These are phyloP conservation scores for Manacus vitellinus DNA, from an alignment of 2,113 vertebrate species.

Conservation along the genomic window DNA sequence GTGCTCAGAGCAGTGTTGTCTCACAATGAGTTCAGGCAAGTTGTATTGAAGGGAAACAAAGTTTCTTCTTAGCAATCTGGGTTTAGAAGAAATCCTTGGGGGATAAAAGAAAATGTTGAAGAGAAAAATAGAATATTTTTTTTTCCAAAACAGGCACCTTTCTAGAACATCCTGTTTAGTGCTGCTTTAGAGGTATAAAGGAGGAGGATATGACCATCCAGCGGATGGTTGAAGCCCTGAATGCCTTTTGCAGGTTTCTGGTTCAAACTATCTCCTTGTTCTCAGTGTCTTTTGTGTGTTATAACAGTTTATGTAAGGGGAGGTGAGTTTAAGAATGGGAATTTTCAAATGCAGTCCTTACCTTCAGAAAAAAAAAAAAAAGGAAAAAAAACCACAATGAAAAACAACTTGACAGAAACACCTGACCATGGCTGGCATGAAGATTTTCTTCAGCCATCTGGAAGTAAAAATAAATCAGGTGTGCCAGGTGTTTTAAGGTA, in stretches of 20 bases:
- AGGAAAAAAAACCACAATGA: accelerated
- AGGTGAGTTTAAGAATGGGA: neutral
- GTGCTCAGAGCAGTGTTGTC: neutral
- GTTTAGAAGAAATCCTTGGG: neutral
- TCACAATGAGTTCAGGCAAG: neutral
- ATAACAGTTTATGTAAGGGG: neutral
- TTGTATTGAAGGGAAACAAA: neutral
- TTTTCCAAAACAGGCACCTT: neutral
- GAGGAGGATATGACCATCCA: neutral
- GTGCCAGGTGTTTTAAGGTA: neutral
- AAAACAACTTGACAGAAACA: neutral
- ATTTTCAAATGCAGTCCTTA: neutral
- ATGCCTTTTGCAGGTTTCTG: neutral
- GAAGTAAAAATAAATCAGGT: neutral
- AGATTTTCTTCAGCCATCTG: neutral
- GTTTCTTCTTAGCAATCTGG: neutral
- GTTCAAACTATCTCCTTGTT: neutral
- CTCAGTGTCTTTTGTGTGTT: neutral
- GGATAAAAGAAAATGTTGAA: neutral
- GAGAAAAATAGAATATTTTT: neutral
- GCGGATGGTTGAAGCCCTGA: neutral
- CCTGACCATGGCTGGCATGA: neutral
- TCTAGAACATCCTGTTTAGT: neutral
- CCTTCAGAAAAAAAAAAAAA: neutral
- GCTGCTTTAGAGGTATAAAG: neutral